Base-by-base conservation (phyloP, 1,140 invertebrate species). In the Brachionus koreanus region DNA sequence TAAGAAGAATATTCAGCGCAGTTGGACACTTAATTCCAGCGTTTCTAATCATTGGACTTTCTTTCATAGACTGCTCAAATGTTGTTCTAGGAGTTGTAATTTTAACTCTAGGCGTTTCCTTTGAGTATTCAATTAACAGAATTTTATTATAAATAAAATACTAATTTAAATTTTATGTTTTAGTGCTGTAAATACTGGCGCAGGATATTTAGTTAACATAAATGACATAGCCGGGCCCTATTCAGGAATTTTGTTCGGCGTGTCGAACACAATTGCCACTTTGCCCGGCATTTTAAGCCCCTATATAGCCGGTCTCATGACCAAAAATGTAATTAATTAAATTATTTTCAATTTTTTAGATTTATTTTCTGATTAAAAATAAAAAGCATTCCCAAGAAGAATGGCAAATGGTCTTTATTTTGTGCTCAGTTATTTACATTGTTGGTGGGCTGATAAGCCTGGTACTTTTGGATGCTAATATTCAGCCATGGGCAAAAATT, bases 231-330 rank as follows among this genome's bases (percentile, higher is more conserved):
- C 72, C 13, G 83, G 83, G 9, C 85, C 85, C 33, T 87, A 86
- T 87, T 93, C 93, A 10, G 93, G 91, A 92, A 72, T 86, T 1
- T 86, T 95, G 13, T 94, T 94, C 92, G 94, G 94, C 1, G 90
- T 96, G 39, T 93, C 93, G 0, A 95, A 95, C 86, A 95, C 93
- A 0, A 89, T 95, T 83, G 94, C 93, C 0, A 95, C 94, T 1
- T 86, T 96, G 79, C 93, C 94, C n/a, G 94, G 94, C 16, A 94
- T 96, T 83, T 86, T 95, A 2, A 93, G 49, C 29, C 76, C 76
- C 23, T 79, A 57, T 10, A 39, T 82, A 13, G 57, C 43, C 5
- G 63, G 63, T 19, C 6, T 82, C 1, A 9, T 82, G 42, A 82
- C 79, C 13, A 82, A 79, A 65, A 79, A 79, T 65, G 76, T 79